Evolutionary conservation across 2,797 vertebrate genomes (phyloP).

Genomic region (Pristis pectinata): DNA sequence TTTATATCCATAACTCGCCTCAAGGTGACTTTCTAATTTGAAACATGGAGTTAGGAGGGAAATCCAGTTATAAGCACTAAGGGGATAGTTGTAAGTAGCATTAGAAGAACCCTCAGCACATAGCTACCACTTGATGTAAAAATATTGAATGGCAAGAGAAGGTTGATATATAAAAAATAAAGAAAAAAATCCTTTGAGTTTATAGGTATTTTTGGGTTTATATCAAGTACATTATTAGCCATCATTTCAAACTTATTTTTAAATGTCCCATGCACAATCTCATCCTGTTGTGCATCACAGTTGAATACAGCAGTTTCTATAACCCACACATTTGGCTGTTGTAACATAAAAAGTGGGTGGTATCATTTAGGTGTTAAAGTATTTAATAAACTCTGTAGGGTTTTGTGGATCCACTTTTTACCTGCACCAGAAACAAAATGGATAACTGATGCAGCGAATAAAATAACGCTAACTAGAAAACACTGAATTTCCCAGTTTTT

Average conservation of each 20-base stretch:
- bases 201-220: background rate
- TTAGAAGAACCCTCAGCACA: background rate
- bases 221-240: background rate
- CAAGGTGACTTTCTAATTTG: background rate
- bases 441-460: background rate
- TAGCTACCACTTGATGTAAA: background rate
- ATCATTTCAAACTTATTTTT: background rate
- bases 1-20: background rate
- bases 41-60: background rate
- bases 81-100: background rate
- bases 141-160: background rate
- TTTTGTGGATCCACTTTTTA: slow-evolving; percentile 1
- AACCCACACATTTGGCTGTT: background rate
- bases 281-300: background rate
- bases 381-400: background rate
- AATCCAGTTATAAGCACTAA: too few species aligned
- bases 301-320: background rate
- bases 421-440: background rate
- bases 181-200: background rate
- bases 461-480: background rate
- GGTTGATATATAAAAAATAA: background rate
- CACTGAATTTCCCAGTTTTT: background rate
- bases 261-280: background rate
- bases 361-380: background rate
- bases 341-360: background rate